Base-by-base conservation (phyloP, 2,113 vertebrate genomes). In the Scatophagus argus region DNA sequence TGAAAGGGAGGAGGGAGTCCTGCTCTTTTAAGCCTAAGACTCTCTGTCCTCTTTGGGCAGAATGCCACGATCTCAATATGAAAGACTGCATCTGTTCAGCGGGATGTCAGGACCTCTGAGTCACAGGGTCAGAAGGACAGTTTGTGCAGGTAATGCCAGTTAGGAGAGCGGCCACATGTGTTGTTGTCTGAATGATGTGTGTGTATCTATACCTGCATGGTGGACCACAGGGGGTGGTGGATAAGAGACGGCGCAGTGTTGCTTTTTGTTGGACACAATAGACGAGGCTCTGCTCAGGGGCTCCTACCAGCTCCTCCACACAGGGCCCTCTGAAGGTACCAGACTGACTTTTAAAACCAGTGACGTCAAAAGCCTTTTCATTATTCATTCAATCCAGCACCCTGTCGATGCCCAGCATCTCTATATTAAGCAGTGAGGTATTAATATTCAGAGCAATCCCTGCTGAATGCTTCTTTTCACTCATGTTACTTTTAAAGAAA, bases 381-480 rank as follows among this genome's bases (percentile, higher is more conserved):
- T 94, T 91, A 92, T 95, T 94, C 80, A 93, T 87, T 87, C 69
- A 82, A 67, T 77, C 85, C 82, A 65, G 78, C 71, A 71, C 79
- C 87, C 80, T 79, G 75, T 44, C 1, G 82, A 87, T 84, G 71
- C 66, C 77, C 80, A 88, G 59, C 80, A 76, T 83, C 83, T 76
- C 72, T 43, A 54, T 39, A 36, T 88, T 82, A 77, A 81, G 77
- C 67, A 74, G 49, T 60, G 54, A 72, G 58, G 62, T 83, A 91
- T 92, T 89, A 87, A 93, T 88, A 94, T 91, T 92, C 87, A 86
- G 63, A 83, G 44, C 31, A 85, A 89, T 87, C 81, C 85, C 65
- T 46, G 63, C 77, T 66, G 58, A 85, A 81, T 78, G 59, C 81
- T 39, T 79, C 80, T 80, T 61, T 87, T 81, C 78, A 82, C 60